A percentile compares a stretch with the other conserved stretches of the same genome.
phyloP scores from a whole-genome alignment of 2,113 vertebrate species.

The Embiotoca jacksoni region DNA sequence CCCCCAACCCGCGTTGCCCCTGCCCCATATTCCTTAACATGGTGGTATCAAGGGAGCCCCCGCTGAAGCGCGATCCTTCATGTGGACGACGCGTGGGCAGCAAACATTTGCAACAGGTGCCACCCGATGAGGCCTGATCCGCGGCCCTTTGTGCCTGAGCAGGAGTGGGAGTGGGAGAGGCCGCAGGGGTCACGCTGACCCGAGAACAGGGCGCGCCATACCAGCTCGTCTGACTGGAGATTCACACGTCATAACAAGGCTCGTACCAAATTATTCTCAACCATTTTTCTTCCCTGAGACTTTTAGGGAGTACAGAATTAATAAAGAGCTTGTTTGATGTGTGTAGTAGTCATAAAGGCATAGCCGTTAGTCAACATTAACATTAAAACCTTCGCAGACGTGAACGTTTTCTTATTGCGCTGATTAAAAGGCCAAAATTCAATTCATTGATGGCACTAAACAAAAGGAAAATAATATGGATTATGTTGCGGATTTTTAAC shows the following conservation, averaged over 20 bases:
- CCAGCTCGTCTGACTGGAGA: constrained; percentile 64
- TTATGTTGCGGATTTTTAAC: no score
- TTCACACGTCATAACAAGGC: constrained; percentile 57
- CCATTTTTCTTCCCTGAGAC: constrained; percentile 63
- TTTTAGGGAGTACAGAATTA: constrained; percentile 48
- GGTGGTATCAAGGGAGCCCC: constrained; percentile 60
- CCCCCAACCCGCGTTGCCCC: constrained; percentile 39
- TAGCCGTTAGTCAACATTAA: no score
- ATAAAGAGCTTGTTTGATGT: neutral
- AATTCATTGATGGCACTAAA: no score
- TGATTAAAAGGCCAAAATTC: no score
- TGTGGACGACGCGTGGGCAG: constrained; percentile 84
- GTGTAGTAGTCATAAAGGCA: no score
- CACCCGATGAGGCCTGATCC: constrained; percentile 69
- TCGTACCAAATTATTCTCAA: constrained; percentile 45
- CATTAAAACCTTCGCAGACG: no score
- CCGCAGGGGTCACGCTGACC: constrained; percentile 79
- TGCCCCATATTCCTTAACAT: constrained; percentile 60
- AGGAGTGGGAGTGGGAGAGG: constrained; percentile 85
- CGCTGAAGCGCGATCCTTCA: constrained; percentile 81
- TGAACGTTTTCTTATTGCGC: no score
- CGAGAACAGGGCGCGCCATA: constrained; percentile 55
- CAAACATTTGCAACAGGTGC: constrained; percentile 78
- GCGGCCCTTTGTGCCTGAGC: constrained; percentile 78
- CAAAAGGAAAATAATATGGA: no score